Evolutionary conservation across 2,113 vertebrate genomes (phyloP), one percentile per base, ranked within the genome.

Genomic region (Hippocampus zosterae): DNA sequence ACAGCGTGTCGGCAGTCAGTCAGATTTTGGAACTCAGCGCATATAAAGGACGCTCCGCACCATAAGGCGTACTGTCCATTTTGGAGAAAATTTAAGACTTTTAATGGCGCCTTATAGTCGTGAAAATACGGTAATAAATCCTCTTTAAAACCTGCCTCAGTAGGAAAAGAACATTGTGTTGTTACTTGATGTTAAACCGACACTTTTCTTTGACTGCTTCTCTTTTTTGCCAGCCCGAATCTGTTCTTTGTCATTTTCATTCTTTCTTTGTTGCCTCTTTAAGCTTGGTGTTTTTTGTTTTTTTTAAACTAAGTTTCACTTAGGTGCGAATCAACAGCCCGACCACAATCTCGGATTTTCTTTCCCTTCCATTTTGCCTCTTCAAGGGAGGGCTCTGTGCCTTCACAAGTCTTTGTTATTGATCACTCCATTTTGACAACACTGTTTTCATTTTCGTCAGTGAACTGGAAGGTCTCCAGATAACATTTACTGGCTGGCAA

Each of bases 351-450:
- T 70, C 41, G 21, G 23, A 64, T 67, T 56, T 67, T 65, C 29
- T 41, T 62, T 55, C 15, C 15, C 3, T 50, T 74, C 56, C 12
- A 11, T 29, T 33, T 16, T 33, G 57, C 48, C 71, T 70, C 67
- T 67, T 79, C 63, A 65, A 69, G 68, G 46, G 13, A 44, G 46
- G 64, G 40, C 42, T 63, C 19, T 56, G 42, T 48, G 61, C 74
- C 59, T 74, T 63, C 55, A 61, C 63, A 62, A 70, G 67, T 42
- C 68, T 60, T 29, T 69, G 3, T 41, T 71, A 76, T 78, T 71
- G 72, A 83, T 85, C 73, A 41, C 23, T 71, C 72, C 62, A 61
- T 27, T 68, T 74, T 74, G 55, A 75, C 68, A 37, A 41, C 41
- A 6, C 33, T 59, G 18, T 67, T 65, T 76, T 74, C 42, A 48